These are phyloP conservation scores for Scylla paramamosain DNA, from an alignment of 1,140 invertebrate genomes.

Conservation along the genomic window DNA sequence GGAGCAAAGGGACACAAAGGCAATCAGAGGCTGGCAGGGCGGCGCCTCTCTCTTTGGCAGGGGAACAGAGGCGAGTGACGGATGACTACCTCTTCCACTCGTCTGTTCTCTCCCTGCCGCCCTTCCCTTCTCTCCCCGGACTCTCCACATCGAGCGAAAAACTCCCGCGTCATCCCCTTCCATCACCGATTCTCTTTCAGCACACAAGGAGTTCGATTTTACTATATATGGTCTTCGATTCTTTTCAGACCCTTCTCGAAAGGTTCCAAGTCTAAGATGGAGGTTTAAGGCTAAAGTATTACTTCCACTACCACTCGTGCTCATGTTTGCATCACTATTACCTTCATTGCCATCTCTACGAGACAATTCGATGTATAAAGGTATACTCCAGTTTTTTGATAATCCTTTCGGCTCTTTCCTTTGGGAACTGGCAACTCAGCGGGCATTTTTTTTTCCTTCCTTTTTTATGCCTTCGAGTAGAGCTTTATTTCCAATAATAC, in stretches of 20 bases:
- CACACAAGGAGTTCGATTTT: not conserved
- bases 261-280: too few relatives aligned
- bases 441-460: too few relatives aligned
- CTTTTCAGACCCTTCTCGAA: not conserved
- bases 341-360: too few relatives aligned
- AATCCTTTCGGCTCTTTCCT: too few relatives aligned
- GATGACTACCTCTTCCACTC: not conserved
- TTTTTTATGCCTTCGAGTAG: too few relatives aligned
- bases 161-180: conserved; percentile 3
- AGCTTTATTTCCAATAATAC: too few relatives aligned
- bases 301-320: not conserved
- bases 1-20: not conserved
- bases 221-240: not conserved
- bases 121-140: not conserved
- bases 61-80: not conserved
- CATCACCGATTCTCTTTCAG: not conserved
- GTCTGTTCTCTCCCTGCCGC: not conserved
- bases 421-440: too few relatives aligned
- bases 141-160: not conserved
- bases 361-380: too few relatives aligned
- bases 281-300: not conserved
- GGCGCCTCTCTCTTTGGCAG: not conserved
- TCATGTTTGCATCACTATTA: too few relatives aligned
- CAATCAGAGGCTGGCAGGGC: conserved; percentile 8
- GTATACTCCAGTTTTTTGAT: too few relatives aligned